These are phyloP conservation scores for Trididemnum nubilum DNA, from an alignment of 23 tunicate species.

Conservation along the genomic window DNA sequence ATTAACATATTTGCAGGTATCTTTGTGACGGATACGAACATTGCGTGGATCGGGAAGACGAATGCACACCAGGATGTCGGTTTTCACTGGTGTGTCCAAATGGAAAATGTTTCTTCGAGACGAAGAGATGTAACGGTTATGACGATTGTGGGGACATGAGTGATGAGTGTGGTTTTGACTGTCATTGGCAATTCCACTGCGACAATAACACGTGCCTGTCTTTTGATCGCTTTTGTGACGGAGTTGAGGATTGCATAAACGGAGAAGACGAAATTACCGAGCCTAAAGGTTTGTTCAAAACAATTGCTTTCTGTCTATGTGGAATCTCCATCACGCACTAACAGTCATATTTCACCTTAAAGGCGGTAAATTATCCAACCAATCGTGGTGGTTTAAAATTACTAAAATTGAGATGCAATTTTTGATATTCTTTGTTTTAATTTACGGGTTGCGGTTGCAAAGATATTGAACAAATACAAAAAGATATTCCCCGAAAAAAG, in stretches of 20 bases:
- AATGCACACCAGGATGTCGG: slow-evolving; percentile 48
- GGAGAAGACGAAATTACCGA: slow-evolving; percentile 38
- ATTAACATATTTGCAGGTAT: slow-evolving; percentile 64
- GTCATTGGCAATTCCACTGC: slow-evolving; percentile 38
- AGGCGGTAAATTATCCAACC: too few species aligned
- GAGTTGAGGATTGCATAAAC: slow-evolving; percentile 21
- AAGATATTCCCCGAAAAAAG: too few species aligned
- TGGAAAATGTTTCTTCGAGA: slow-evolving; percentile 43
- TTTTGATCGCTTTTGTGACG: slow-evolving; percentile 62
- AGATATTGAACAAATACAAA: too few species aligned
- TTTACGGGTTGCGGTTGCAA: too few species aligned
- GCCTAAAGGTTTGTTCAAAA: too few species aligned
- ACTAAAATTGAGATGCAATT: too few species aligned
- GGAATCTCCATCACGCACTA: too few species aligned
- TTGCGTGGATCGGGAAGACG: slow-evolving; percentile 69
- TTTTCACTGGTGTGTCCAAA: slow-evolving; percentile 53
- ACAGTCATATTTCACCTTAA: too few species aligned
- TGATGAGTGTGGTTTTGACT: slow-evolving; percentile 60
- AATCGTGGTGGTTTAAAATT: too few species aligned
- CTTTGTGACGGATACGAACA: slow-evolving; percentile 75
- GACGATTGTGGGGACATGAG: slow-evolving; percentile 81
- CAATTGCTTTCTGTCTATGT: too few species aligned
- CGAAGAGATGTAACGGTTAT: slow-evolving; percentile 41
- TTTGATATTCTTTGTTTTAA: too few species aligned
- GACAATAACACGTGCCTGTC: slow-evolving; percentile 54